Evolutionary conservation across 2,797 vertebrate genomes (phyloP).

Genomic region (Enteromius argenteus): DNA sequence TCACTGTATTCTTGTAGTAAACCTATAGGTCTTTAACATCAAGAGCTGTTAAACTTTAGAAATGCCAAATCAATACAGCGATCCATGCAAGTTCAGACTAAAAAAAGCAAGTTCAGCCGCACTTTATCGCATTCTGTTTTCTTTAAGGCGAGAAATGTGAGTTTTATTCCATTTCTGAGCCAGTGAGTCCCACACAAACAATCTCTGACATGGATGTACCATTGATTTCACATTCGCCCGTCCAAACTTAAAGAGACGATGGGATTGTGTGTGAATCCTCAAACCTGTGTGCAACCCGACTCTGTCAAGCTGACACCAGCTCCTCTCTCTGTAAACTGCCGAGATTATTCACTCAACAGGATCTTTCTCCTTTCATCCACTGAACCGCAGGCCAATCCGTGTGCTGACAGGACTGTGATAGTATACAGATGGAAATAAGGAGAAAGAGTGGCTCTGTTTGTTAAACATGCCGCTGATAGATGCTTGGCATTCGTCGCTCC

Average conservation of each 20-base stretch:
- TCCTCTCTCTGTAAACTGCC: slow-evolving; percentile 81
- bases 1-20: background rate
- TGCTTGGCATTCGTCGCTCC: background rate
- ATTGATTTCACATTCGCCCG: slow-evolving; percentile 87
- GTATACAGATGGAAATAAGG: slow-evolving; percentile 83
- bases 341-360: slow-evolving; percentile 86
- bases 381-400: slow-evolving; percentile 79
- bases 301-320: slow-evolving; percentile 83
- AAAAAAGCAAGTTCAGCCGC: slow-evolving; percentile 40
- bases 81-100: slow-evolving; percentile 25
- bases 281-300: slow-evolving; percentile 80
- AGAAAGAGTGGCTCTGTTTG: slow-evolving; percentile 70
- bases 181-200: slow-evolving; percentile 79
- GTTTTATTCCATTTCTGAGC: slow-evolving; percentile 77
- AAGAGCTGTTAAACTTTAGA: slow-evolving; percentile 33
- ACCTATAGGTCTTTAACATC: background rate
- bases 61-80: slow-evolving; percentile 28
- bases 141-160: slow-evolving; percentile 75
- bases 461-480: slow-evolving; percentile 29
- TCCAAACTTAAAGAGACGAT: slow-evolving; percentile 80
- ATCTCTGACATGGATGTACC: slow-evolving; percentile 84
- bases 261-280: slow-evolving; percentile 79
- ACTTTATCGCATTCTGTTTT: slow-evolving; percentile 44
- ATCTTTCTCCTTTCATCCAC: slow-evolving; percentile 82
- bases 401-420: slow-evolving; percentile 81